Evolutionary conservation across 1,140 invertebrate species (phyloP).

Genomic region (Paraescarpia echinospica): DNA sequence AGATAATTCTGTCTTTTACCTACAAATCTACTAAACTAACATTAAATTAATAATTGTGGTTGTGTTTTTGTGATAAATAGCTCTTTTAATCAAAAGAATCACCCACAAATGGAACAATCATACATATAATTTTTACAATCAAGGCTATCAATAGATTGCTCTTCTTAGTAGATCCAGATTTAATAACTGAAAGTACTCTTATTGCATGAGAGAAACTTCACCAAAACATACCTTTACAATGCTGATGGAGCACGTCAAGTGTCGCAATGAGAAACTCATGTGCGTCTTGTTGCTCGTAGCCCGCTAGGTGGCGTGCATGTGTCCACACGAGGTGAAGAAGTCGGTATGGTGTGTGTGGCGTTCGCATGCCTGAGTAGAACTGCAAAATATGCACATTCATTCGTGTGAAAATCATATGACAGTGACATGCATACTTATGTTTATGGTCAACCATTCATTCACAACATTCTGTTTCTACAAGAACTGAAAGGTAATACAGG

Average conservation of each 20-base stretch:
- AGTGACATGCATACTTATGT: background rate
- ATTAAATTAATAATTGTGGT: no score
- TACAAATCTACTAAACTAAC: no score
- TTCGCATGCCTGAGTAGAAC: slow-evolving; percentile 89
- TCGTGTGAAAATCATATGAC: background rate
- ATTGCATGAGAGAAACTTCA: background rate
- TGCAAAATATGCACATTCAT: slow-evolving; percentile 49
- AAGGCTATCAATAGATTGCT: no score
- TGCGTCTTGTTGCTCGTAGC: slow-evolving; percentile 97
- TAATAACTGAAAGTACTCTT: background rate
- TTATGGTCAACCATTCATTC: background rate
- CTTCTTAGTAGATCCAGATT: no score
- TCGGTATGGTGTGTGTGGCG: slow-evolving; percentile 83
- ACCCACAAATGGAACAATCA: no score
- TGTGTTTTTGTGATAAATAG: no score
- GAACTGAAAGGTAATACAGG: background rate
- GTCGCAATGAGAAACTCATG: slow-evolving; percentile 98
- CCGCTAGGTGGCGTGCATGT: slow-evolving; percentile 90
- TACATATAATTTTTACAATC: no score
- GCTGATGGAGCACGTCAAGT: slow-evolving; percentile 87
- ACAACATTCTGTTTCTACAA: background rate
- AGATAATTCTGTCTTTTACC: no score
- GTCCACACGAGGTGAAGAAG: slow-evolving; percentile 95
- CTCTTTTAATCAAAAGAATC: no score
- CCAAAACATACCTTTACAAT: slow-evolving; percentile 61